Conservation (phyloP, 2,888 invertebrate species). For the Monochamus alternatus region DNA sequence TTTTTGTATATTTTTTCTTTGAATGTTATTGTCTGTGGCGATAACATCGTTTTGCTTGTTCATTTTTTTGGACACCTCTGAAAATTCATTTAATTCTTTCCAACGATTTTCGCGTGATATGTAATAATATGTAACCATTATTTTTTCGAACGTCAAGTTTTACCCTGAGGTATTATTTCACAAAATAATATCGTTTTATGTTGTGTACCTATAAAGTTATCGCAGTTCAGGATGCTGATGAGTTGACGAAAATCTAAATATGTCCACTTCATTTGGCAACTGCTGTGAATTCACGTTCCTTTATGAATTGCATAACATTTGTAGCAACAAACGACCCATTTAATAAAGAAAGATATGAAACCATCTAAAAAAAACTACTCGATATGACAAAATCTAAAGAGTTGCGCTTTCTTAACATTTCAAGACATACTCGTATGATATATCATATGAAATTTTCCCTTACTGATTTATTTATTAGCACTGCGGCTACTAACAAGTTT, state of each 20-base stretch:
- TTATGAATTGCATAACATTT: no score
- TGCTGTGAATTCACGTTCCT: no score
- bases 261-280: not conserved
- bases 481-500: no score
- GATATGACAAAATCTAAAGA: no score
- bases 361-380: no score
- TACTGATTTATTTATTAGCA: no score
- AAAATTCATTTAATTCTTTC: not conserved
- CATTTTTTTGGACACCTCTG: not conserved
- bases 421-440: no score
- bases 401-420: no score
- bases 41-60: not conserved
- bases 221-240: not conserved
- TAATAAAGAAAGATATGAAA: no score
- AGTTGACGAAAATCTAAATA: not conserved
- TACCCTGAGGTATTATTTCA: not conserved
- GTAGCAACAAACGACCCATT: no score
- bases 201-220: constrained; percentile 1
- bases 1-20: not conserved
- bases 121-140: not conserved
- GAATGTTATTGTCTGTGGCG: not conserved
- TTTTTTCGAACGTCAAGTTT: not conserved
- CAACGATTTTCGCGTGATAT: not conserved
- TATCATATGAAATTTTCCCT: no score
- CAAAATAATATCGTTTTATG: not conserved